phyloP scores from a whole-genome alignment of 2,888 invertebrate species.

The Microplitis deprimator region DNA sequence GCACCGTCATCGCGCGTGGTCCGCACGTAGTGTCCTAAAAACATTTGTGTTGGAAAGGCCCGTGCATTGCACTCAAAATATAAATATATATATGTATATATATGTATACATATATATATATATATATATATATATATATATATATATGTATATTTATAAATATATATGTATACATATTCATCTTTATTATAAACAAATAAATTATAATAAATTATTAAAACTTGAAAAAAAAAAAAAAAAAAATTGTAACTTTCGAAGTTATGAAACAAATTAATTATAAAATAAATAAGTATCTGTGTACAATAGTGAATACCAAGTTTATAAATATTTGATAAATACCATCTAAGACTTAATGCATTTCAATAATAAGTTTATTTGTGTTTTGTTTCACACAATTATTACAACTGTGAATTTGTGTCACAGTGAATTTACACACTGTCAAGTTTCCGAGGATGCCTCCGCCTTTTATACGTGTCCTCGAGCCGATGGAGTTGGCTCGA shows the following conservation, averaged over 20 bases:
- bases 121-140: too few relatives aligned
- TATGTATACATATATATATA: too few relatives aligned
- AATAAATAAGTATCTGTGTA: neutral
- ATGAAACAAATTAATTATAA: neutral
- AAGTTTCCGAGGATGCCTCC: constrained; percentile 35
- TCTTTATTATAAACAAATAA: constrained; percentile 6
- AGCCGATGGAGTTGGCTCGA: constrained; percentile 44
- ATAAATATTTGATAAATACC: neutral
- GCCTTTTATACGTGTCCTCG: constrained; percentile 40
- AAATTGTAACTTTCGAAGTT: neutral
- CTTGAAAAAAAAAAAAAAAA: neutral
- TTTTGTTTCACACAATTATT: constrained; percentile 16
- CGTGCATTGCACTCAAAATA: constrained; percentile 26
- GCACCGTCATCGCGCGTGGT: constrained; percentile 44
- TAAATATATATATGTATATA: neutral
- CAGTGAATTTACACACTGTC: constrained; percentile 18
- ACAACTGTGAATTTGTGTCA: constrained; percentile 31
- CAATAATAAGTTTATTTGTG: constrained; percentile 20
- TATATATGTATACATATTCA: neutral
- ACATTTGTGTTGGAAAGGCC: constrained; percentile 34
- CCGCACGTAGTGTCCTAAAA: constrained; percentile 37
- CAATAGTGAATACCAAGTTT: neutral
- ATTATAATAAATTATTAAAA: neutral
- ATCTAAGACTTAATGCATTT: neutral
- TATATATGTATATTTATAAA: neutral